Base-by-base conservation (phyloP, 2,797 vertebrate species). In the Trachurus trachurus region DNA sequence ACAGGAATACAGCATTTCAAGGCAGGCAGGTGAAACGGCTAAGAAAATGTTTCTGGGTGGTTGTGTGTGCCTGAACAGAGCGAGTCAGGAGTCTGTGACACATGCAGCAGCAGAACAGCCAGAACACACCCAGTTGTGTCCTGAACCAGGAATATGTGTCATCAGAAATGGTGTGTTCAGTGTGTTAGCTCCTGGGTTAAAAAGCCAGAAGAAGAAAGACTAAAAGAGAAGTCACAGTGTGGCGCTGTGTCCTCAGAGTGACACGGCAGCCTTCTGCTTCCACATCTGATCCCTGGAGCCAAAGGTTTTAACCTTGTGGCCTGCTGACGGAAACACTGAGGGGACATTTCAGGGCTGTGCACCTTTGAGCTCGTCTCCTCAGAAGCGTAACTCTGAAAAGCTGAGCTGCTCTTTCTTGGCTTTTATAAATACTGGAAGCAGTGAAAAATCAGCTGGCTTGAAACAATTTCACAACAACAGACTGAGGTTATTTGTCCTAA, bases 21-120 rank as follows among this genome's bases (percentile, higher is more conserved):
- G 78, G 80, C 82, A 89, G 62, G 76, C 76, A 86, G 80, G 88
- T 89, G 83, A 87, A 83, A 83, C 61, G 60, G 71, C 52, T 26
- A 61, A 66, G 74, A 74, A 62, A 71, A 78, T 73, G 83, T 78
- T 79, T 74, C 58, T 64, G n/a, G 76, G 76, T 69, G 64, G 53
- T 52, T 76, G 74, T 53, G 70, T 75, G 64, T 40, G 78, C 68
- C 76, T 71, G 64, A 82, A 78, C 76, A 70, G 70, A 19, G 66
- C 9, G n/a, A 59, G 71, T 82, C 73, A 57, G 64, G 49, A 69
- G 57, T 70, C 58, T 8, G 64, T 84, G 81, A 88, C 82, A 86
- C 72, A 73, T 59, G 71, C 17, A 1, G 45, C 80, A 76, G 61
- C 68, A 40, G 66, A 31, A 4, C 59, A 17, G 69, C 34, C 12